phyloP scores from a whole-genome alignment of 2,113 vertebrate genomes.

The Stegostoma tigrinum region DNA sequence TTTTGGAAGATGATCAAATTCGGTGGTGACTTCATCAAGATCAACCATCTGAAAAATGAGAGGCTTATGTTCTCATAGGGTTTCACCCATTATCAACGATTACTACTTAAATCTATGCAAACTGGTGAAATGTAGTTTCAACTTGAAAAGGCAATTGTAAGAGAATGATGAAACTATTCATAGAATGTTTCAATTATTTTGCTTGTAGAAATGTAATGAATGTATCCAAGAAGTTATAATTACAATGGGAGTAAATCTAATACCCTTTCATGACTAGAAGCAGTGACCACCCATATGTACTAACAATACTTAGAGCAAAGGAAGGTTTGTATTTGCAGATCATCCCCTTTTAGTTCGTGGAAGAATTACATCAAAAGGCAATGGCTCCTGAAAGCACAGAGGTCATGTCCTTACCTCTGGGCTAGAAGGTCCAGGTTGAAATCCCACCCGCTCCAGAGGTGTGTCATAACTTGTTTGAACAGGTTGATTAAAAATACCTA shows the following conservation, averaged over 20 bases:
- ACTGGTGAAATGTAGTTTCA: background rate
- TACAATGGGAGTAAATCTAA: background rate
- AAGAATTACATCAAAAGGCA: background rate
- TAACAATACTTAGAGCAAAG: background rate
- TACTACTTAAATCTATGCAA: background rate
- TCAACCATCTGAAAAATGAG: background rate
- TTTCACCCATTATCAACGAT: background rate
- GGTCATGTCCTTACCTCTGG: too few relatives aligned
- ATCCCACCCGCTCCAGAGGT: too few relatives aligned
- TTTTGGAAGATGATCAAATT: background rate
- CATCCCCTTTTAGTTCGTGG: background rate
- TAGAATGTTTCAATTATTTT: background rate
- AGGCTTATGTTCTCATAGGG: background rate
- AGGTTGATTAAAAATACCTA: too few relatives aligned
- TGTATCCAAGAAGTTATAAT: background rate
- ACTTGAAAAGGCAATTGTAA: background rate
- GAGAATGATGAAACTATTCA: background rate
- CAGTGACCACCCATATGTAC: background rate
- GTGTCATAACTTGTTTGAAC: too few relatives aligned
- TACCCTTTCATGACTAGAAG: background rate
- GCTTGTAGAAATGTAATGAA: too few relatives aligned
- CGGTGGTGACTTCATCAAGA: background rate
- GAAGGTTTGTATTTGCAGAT: background rate
- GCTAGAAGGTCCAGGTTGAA: too few relatives aligned
- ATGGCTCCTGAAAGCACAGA: too few relatives aligned